These are phyloP conservation scores for Channa argus DNA, from an alignment of 2,113 vertebrate species.

Conservation along the genomic window DNA sequence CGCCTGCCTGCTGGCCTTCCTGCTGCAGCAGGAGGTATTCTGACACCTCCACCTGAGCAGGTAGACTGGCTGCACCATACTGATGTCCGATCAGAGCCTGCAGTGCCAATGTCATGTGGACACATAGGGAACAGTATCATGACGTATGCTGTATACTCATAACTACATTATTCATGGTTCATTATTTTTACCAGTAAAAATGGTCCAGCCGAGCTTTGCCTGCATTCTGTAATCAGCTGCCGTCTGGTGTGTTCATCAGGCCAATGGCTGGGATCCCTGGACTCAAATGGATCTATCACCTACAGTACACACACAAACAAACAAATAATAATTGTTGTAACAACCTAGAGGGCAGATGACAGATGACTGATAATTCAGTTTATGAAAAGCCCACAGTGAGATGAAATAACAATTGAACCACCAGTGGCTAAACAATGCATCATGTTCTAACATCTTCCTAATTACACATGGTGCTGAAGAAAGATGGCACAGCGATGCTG, in stretches of 20 bases:
- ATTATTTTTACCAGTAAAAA: slow-evolving; percentile 83
- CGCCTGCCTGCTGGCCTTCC: slow-evolving; percentile 67
- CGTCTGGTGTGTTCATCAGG: slow-evolving; percentile 73
- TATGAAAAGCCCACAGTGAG: slow-evolving; percentile 23
- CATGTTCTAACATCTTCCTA: slow-evolving; percentile 18
- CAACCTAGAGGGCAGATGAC: background rate
- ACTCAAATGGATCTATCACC: slow-evolving; percentile 85
- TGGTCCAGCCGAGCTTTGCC: slow-evolving; percentile 77
- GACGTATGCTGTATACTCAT: too few species aligned
- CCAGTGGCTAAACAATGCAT: background rate
- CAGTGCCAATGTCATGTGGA: slow-evolving; percentile 51
- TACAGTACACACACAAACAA: slow-evolving; percentile 41
- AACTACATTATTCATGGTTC: too few species aligned
- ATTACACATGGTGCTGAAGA: slow-evolving; percentile 36
- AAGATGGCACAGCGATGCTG: slow-evolving; percentile 6
- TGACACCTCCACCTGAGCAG: slow-evolving; percentile 77
- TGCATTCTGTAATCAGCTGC: slow-evolving; percentile 80
- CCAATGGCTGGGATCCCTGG: slow-evolving; percentile 67
- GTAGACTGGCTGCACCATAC: slow-evolving; percentile 77
- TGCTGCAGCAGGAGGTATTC: slow-evolving; percentile 83
- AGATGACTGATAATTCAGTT: slow-evolving; percentile 6
- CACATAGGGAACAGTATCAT: slow-evolving; percentile 36
- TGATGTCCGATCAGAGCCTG: slow-evolving; percentile 84
- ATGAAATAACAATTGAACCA: slow-evolving; percentile 16
- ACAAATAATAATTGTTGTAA: slow-evolving; percentile 6